Conservation (phyloP, 2,888 invertebrate genomes). For the Neoaliturus tenellus region DNA sequence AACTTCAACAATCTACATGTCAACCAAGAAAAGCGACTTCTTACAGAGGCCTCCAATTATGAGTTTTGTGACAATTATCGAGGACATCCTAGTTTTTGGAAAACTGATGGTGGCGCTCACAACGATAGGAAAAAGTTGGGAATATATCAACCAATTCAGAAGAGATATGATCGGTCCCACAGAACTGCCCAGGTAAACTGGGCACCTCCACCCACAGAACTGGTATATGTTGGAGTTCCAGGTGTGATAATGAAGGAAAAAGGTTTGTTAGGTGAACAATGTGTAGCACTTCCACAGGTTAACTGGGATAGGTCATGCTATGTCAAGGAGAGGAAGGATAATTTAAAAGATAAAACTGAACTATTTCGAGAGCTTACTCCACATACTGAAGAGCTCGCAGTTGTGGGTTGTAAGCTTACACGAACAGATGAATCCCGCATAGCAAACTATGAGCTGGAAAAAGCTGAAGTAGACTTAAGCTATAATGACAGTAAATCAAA, state of each 20-base stretch:
- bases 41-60: slow-evolving; percentile 1
- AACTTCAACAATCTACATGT: slow-evolving; percentile 34
- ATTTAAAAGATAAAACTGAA: neutral
- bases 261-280: neutral
- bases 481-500: too few species aligned
- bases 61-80: slow-evolving; percentile 26
- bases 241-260: slow-evolving; percentile 14
- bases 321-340: neutral
- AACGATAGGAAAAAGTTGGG: neutral
- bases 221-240: slow-evolving; percentile 35
- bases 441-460: neutral
- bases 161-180: slow-evolving; percentile 38
- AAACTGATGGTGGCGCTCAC: neutral
- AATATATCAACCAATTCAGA: slow-evolving; percentile 34
- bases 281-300: neutral
- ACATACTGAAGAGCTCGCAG: neutral
- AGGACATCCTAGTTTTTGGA: slow-evolving; percentile 50
- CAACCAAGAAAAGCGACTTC: slow-evolving; percentile 40
- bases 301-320: slow-evolving; percentile 1
- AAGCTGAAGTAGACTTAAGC: neutral
- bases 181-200: neutral
- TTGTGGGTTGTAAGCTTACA: neutral
- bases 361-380: slow-evolving; percentile 2
- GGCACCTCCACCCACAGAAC: slow-evolving; percentile 9
- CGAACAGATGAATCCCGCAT: neutral